A percentile compares a stretch with the other conserved stretches of the same genome.
Evolutionary conservation across 1,140 invertebrate genomes (phyloP).

Genomic region (Thaumatotibia leucotreta): DNA sequence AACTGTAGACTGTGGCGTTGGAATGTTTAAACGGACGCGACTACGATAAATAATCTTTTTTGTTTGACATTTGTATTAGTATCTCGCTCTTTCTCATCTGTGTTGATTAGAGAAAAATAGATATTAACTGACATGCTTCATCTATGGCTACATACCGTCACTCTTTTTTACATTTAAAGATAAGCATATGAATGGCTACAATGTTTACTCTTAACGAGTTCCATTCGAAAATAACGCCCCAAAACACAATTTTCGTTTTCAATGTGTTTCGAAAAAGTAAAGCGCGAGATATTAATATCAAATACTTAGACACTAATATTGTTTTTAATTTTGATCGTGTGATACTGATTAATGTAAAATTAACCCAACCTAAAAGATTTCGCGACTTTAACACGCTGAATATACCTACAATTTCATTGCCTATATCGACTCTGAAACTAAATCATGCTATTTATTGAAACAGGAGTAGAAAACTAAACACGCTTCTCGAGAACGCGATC

Average conservation of each 20-base stretch:
- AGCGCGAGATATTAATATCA: neutral
- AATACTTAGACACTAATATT: neutral
- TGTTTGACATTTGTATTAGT: neutral
- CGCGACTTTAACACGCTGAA: neutral
- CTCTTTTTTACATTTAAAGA: too few species aligned
- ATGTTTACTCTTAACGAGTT: too few species aligned
- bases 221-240: neutral
- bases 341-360: constrained; percentile 28
- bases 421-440: too few species aligned
- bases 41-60: neutral
- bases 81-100: neutral
- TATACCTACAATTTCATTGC: neutral
- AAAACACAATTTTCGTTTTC: too few species aligned
- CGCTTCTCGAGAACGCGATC: constrained; percentile 90
- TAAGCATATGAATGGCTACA: too few species aligned
- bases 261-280: neutral
- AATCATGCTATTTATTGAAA: constrained; percentile 26
- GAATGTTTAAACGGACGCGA: neutral
- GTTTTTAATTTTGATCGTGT: neutral
- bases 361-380: constrained; percentile 61
- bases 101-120: too few species aligned
- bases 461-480: constrained; percentile 94
- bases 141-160: too few species aligned
- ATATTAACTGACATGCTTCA: too few species aligned
- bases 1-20: neutral